Evolutionary conservation across 2,888 invertebrate genomes (phyloP), one percentile per base, ranked within the genome.

Genomic region (Salpingus planirostris): DNA sequence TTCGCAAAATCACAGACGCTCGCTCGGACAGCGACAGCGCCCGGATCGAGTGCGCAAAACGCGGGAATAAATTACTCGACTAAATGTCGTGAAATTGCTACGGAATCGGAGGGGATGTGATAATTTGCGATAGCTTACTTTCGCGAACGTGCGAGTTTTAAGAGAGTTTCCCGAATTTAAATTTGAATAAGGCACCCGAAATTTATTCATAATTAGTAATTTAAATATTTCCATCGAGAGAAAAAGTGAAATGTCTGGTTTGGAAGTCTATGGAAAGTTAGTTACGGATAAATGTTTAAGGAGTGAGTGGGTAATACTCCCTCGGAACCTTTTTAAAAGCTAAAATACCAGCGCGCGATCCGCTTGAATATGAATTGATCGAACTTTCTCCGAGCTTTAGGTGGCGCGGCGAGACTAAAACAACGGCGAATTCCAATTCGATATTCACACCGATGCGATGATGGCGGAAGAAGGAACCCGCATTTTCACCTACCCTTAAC

Each of bases 171-270:
- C 24, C 24, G 33, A 33, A 33, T 33, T 34, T 25, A 25, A 34
- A 30, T 34, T 34, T 34, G 34, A 29, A 34, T 34, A 34, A 34
- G 21, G 30, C 30, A 27, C 8, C 13, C 15, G 23, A 30, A n/a
- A 34, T 34, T 34, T 34, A 34, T 34, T 34, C 34, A 29, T 34
- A 34, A 34, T 34, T 34, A 34, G 29, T 34, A 24, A 25, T 34
- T 29, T 34, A 34, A 34, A 34, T 34, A 34, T 34, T 30, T 30
- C 23, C 25, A 33, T n/a, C n/a, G n/a, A n/a, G n/a, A n/a, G n/a
- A n/a, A 33, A 33, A 33, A 33, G 32, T 27, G 27, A 32, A 31
- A 25, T 24, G 24, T n/a, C n/a, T n/a, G n/a, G n/a, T n/a, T n/a
- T n/a, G n/a, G n/a, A n/a, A 26, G 25, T 24, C 10, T 24, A 7